Conservation (phyloP, 2,888 invertebrate genomes). For the Volucella bombylans region DNA sequence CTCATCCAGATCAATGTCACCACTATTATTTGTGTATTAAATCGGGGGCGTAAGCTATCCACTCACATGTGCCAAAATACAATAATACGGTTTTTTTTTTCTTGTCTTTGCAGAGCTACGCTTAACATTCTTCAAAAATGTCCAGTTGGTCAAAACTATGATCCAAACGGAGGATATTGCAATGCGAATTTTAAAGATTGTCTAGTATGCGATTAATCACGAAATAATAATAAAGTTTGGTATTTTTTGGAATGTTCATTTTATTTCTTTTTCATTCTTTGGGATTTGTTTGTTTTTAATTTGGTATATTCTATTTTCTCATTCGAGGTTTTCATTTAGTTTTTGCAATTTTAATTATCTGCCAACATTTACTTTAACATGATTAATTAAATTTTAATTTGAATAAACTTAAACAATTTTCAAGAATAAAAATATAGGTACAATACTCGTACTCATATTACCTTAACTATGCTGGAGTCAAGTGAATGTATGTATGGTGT, state of each 20-base stretch:
- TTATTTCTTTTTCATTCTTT: constrained; percentile 11
- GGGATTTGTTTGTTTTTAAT: constrained; percentile 25
- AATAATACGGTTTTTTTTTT: neutral
- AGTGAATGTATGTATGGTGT: too few relatives aligned
- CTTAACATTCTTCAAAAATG: constrained; percentile 15
- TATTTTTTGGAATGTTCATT: constrained; percentile 34
- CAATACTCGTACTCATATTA: too few relatives aligned
- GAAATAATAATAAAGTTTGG: constrained; percentile 13
- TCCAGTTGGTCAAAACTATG: constrained; percentile 5
- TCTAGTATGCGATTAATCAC: constrained; percentile 31
- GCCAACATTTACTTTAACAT: constrained; percentile 29
- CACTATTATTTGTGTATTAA: constrained; percentile 25
- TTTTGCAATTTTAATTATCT: neutral
- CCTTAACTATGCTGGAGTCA: too few relatives aligned
- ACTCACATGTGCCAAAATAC: neutral
- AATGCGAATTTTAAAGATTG: neutral
- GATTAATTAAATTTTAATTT: constrained; percentile 24
- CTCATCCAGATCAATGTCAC: constrained; percentile 10
- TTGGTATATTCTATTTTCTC: constrained; percentile 14
- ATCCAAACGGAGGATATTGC: constrained; percentile 8
- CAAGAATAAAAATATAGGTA: constrained; percentile 32
- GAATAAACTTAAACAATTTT: constrained; percentile 28
- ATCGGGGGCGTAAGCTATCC: constrained; percentile 27
- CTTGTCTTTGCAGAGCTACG: constrained; percentile 12
- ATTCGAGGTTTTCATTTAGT: neutral